Percentiles rank a stretch among this genome's conserved stretches.
Conservation (phyloP, 1,140 invertebrate genomes). For the Amphibalanus amphitrite region DNA sequence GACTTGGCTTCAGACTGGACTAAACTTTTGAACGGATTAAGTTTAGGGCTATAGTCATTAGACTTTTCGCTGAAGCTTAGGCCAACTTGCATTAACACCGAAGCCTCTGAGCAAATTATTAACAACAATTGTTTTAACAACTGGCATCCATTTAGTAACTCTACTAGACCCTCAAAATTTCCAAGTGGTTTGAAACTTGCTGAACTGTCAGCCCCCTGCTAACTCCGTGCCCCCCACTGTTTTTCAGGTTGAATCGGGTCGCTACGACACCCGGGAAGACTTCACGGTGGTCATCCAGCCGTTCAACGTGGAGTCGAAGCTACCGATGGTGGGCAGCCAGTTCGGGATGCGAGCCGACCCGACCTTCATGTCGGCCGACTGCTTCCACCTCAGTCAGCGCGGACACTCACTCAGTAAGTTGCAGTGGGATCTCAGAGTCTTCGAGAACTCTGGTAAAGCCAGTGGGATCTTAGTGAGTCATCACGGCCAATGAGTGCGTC, state of each 20-base stretch:
- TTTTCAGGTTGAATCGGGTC: constrained; percentile 24
- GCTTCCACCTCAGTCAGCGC: constrained; percentile 50
- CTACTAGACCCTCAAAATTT: too few species aligned
- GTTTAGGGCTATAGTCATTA: too few species aligned
- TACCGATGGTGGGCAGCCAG: constrained; percentile 30
- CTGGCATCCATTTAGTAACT: too few species aligned
- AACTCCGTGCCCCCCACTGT: too few species aligned
- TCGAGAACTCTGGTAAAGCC: not conserved
- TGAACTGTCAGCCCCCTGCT: too few species aligned
- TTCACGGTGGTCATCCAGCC: constrained; percentile 45
- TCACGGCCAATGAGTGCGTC: not conserved
- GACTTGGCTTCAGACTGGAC: too few species aligned
- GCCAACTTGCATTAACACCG: too few species aligned
- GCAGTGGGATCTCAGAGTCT: not conserved
- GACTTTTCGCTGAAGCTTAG: too few species aligned
- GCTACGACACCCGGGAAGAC: constrained; percentile 42
- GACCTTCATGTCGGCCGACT: constrained; percentile 43
- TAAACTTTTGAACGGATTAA: too few species aligned
- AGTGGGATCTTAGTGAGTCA: not conserved
- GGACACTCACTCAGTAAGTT: constrained; percentile 36
- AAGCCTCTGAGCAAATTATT: too few species aligned
- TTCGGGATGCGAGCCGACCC: constrained; percentile 32
- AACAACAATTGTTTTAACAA: too few species aligned
- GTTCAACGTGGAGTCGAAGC: constrained; percentile 33
- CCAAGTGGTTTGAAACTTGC: too few species aligned